phyloP scores from a whole-genome alignment of 1,140 invertebrate genomes.

The Phenacoccus solenopsis region DNA sequence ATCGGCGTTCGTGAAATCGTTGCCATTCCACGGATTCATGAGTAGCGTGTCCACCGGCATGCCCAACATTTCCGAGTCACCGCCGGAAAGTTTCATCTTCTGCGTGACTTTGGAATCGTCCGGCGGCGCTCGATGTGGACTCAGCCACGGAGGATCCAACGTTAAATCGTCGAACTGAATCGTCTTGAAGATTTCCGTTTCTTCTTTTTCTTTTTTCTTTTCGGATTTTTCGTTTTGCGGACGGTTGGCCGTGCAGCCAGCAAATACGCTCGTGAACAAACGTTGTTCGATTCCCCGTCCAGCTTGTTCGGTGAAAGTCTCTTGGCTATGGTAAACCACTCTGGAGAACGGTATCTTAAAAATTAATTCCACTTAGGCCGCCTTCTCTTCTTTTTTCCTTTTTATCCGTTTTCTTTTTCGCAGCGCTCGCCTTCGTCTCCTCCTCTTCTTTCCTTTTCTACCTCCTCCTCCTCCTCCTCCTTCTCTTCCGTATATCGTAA shows the following conservation, averaged over 20 bases:
- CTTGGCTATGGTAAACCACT: not conserved
- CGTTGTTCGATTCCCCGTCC: conserved; percentile 1
- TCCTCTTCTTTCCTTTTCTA: not conserved
- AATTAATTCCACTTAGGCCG: not conserved
- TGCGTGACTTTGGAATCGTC: conserved; percentile 18
- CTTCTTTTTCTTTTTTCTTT: not conserved
- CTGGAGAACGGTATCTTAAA: not conserved
- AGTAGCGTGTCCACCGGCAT: conserved; percentile 25
- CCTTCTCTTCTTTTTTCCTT: not conserved
- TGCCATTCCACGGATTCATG: conserved; percentile 22
- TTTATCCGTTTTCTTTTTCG: not conserved
- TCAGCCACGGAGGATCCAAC: conserved; percentile 26
- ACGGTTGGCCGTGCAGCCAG: conserved; percentile 6
- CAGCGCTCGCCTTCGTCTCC: not conserved
- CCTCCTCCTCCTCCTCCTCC: conserved; percentile 5
- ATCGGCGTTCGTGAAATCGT: conserved; percentile 19
- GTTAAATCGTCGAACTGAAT: not conserved
- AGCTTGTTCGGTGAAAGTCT: conserved; percentile 9
- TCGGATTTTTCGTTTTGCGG: conserved; percentile 19
- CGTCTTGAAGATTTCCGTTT: conserved; percentile 4
- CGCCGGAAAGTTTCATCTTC: conserved; percentile 23
- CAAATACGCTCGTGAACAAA: conserved; percentile 5
- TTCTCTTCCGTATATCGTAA: not conserved
- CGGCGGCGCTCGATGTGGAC: conserved; percentile 24
- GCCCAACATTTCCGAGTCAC: conserved; percentile 25